Percentiles rank a stretch among this genome's conserved stretches.
Conservation (phyloP, 2,113 vertebrate genomes). For the Rhinichthys klamathensis region DNA sequence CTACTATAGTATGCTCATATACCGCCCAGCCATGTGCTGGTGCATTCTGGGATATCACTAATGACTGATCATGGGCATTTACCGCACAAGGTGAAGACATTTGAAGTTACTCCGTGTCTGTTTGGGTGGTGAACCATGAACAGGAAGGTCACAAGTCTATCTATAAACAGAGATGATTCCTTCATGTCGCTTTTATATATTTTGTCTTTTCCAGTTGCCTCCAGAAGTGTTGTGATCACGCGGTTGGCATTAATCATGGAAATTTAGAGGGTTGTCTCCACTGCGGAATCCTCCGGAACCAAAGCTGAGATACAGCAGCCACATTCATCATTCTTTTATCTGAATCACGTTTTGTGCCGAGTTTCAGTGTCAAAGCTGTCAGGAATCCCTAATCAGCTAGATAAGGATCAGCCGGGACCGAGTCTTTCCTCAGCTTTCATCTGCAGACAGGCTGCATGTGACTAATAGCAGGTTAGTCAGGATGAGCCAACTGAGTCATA, state of each 20-base stretch:
- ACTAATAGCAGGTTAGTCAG: conserved; percentile 73
- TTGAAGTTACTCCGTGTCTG: conserved; percentile 72
- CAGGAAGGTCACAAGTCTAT: conserved; percentile 65
- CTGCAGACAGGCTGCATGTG: conserved; percentile 60
- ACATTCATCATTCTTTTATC: conserved; percentile 49
- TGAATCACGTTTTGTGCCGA: conserved; percentile 28
- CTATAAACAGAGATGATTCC: conserved; percentile 75
- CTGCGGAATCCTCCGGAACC: conserved; percentile 7
- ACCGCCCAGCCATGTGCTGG: too few species aligned
- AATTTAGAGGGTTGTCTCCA: conserved; percentile 8
- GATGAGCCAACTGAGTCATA: conserved; percentile 67
- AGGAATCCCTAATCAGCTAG: conserved; percentile 69
- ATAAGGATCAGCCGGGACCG: conserved; percentile 66
- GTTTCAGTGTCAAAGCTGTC: conserved; percentile 63
- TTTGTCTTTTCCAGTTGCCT: conserved; percentile 66
- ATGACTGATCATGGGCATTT: conserved; percentile 77
- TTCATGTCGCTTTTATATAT: conserved; percentile 62
- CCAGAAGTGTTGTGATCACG: conserved; percentile 52
- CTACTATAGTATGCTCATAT: too few species aligned
- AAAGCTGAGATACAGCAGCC: conserved; percentile 33
- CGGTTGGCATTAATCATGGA: conserved; percentile 34
- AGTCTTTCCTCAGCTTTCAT: conserved; percentile 62
- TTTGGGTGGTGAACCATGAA: conserved; percentile 59
- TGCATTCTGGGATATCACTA: conserved; percentile 9
- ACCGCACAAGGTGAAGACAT: conserved; percentile 49